phyloP scores from a whole-genome alignment of 2,888 invertebrate genomes.

The Seira ritae region DNA sequence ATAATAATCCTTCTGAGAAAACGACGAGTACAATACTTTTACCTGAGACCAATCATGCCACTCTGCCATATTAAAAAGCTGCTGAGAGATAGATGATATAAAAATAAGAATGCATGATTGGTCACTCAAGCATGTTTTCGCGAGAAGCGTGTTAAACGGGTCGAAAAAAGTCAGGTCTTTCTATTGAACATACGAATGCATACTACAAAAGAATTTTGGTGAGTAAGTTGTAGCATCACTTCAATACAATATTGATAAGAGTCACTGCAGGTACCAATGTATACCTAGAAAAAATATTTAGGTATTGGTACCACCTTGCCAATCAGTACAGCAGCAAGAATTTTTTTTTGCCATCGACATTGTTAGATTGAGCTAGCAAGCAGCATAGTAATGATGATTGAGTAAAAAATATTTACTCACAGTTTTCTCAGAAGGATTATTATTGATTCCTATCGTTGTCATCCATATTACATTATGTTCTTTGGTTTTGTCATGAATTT shows the following conservation, averaged over 20 bases:
- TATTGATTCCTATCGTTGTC: background rate
- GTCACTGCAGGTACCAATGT: background rate
- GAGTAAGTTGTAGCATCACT: background rate
- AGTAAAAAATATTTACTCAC: background rate
- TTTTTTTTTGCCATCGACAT: background rate
- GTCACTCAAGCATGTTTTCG: slow-evolving; percentile 42
- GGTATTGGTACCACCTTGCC: background rate
- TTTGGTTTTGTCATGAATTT: background rate
- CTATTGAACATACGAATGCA: background rate
- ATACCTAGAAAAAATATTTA: background rate
- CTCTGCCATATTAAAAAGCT: background rate
- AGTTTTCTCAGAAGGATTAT: background rate
- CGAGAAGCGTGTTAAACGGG: slow-evolving; percentile 42
- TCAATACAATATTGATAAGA: background rate
- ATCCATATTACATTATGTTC: background rate
- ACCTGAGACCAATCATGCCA: background rate
- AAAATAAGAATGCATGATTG: slow-evolving; percentile 28
- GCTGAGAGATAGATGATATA: slow-evolving; percentile 6
- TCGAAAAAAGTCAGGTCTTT: slow-evolving; percentile 26
- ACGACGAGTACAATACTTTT: background rate
- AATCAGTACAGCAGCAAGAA: too few species aligned
- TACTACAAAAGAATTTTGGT: background rate
- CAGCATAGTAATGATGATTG: too few species aligned
- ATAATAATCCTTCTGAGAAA: too few species aligned
- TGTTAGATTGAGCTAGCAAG: background rate